Evolutionary conservation across 2,797 vertebrate species (phyloP).

Genomic region (Xyrichtys novacula): DNA sequence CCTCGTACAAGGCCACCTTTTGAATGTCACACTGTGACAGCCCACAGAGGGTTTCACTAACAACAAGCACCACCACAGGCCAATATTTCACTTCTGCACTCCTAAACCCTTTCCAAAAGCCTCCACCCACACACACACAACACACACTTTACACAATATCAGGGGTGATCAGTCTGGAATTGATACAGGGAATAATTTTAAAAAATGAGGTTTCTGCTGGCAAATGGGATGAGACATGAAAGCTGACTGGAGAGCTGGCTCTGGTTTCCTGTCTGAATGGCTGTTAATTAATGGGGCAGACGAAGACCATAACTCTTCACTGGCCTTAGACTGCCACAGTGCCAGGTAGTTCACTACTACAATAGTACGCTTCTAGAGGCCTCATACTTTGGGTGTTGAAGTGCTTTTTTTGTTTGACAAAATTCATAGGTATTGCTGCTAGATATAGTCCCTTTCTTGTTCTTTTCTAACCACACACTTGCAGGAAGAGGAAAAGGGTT

Average conservation of each 20-base stretch:
- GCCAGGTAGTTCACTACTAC: slow-evolving; percentile 63
- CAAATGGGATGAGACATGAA: slow-evolving; percentile 82
- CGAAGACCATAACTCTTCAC: slow-evolving; percentile 71
- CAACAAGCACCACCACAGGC: slow-evolving; percentile 31
- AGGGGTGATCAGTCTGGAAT: slow-evolving; percentile 74
- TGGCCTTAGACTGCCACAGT: slow-evolving; percentile 58
- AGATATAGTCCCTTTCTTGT: slow-evolving; percentile 26
- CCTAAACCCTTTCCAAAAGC: slow-evolving; percentile 50
- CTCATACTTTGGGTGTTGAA: slow-evolving; percentile 49
- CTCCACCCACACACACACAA: too few relatives aligned
- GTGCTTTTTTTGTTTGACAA: slow-evolving; percentile 31
- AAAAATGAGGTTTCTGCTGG: slow-evolving; percentile 79
- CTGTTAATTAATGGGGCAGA: slow-evolving; percentile 85
- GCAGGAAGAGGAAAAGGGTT: slow-evolving; percentile 42
- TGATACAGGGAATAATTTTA: slow-evolving; percentile 79
- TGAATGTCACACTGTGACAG: slow-evolving; percentile 72
- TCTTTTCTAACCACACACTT: slow-evolving; percentile 23
- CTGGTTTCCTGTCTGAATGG: slow-evolving; percentile 83
- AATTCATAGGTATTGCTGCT: slow-evolving; percentile 40
- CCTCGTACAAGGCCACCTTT: slow-evolving; percentile 72
- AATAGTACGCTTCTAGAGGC: slow-evolving; percentile 49
- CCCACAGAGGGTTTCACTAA: slow-evolving; percentile 54
- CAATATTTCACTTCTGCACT: slow-evolving; percentile 60
- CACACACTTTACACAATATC: slow-evolving; percentile 68
- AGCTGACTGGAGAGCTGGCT: slow-evolving; percentile 75